These are phyloP conservation scores for Marcusenius ussheri DNA, from an alignment of 2,113 vertebrate species.

Conservation along the genomic window DNA sequence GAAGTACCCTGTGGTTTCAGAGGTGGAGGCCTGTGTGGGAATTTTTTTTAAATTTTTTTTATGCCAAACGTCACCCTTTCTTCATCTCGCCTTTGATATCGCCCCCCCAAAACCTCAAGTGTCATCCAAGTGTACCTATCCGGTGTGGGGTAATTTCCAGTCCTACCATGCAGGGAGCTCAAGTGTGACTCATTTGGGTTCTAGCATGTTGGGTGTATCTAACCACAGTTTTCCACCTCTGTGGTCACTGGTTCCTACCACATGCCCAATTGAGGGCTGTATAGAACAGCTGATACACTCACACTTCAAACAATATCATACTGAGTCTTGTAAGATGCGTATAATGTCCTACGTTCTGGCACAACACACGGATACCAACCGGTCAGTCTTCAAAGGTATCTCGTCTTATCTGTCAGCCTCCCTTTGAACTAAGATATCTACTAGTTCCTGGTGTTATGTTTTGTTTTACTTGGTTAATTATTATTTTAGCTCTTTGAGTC, in stretches of 20 bases:
- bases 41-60: neutral
- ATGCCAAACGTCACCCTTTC: conserved; percentile 2
- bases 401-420: neutral
- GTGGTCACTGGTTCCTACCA: neutral
- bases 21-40: conserved; percentile 16
- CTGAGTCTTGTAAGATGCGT: neutral
- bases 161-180: neutral
- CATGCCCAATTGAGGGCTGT: neutral
- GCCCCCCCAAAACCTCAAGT: conserved; percentile 34
- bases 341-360: neutral
- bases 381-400: too few species aligned
- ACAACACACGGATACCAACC: neutral
- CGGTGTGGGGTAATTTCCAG: conserved; percentile 1
- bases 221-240: conserved; percentile 4
- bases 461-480: neutral
- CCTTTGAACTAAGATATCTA: neutral
- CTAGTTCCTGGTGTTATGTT: neutral
- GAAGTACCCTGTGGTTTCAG: conserved; percentile 31
- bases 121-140: conserved; percentile 4
- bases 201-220: neutral
- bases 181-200: conserved; percentile 28
- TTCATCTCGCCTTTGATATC: conserved; percentile 28
- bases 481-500: neutral
- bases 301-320: neutral
- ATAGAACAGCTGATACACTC: neutral